Evolutionary conservation across 2,113 vertebrate species (phyloP), one percentile per base, ranked within the genome.

Genomic region (Hippocampus abdominalis): DNA sequence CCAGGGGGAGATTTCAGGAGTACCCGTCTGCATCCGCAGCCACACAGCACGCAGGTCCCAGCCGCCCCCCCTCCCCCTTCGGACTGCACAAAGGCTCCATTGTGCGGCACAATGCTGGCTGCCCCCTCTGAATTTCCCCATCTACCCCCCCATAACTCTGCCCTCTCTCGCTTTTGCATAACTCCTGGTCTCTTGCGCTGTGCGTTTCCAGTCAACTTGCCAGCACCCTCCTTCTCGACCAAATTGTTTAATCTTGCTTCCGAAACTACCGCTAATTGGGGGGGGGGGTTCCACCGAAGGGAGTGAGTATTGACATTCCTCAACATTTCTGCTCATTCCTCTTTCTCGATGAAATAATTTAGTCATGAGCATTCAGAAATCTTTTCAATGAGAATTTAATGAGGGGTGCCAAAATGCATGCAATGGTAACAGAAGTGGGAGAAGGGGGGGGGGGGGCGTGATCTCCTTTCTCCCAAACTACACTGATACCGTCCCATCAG

Each of bases 41-140:
- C 60, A 59, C 44, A 61, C 66, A 61, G n/a, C 73, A 51, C 83
- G 64, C 66, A 64, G 76, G 78, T 82, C 85, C 83, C 82, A 85
- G 83, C 85, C 7, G n/a, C 32, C 32, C 32, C 32, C 32, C 11
- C 42, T 2, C 42, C 86, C 88, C 87, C 85, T 85, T 81, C 75
- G 73, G 64, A 39, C 53, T 59, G 68, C 81, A 91, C 89, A 91
- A 91, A 89, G 90, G 79, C 77, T 78, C 83, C 74, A 86, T 91
- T 91, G 90, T 90, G 73, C 76, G 77, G 62, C 77, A 89, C 89
- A 90, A 90, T 91, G 64, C 71, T 64, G 83, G 69, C 73, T 73
- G 51, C 82, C 85, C 88, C 79, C 85, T 81, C 75, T 80, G 76
- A 82, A 68, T 84, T 70, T 80, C 75, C 27, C 84, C 77, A 76